These are phyloP conservation scores for Stercorarius parasiticus DNA, from an alignment of 2,113 vertebrate species.

Conservation along the genomic window DNA sequence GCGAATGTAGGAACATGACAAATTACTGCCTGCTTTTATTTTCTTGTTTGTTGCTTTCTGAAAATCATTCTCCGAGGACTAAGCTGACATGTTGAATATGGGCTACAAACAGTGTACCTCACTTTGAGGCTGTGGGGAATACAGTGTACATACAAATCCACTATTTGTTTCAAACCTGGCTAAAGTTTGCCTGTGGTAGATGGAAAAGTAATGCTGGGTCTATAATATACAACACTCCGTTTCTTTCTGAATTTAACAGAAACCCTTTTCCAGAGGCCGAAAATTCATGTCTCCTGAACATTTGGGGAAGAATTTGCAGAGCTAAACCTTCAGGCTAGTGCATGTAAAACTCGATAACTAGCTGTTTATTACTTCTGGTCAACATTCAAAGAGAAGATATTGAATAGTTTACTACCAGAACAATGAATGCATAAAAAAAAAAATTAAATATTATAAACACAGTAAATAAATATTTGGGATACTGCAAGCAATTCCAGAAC, in stretches of 20 bases:
- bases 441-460: not conserved
- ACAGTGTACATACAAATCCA: not conserved
- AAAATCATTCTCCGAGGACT: not conserved
- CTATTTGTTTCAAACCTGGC: not conserved
- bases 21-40: not conserved
- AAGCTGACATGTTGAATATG: fast-evolving
- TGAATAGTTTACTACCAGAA: not conserved
- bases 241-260: not conserved
- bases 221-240: not conserved
- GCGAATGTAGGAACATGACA: not conserved
- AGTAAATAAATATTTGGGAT: not conserved
- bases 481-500: not conserved
- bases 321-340: not conserved
- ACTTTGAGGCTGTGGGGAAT: not conserved
- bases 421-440: not conserved
- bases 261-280: not conserved
- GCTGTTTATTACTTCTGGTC: not conserved
- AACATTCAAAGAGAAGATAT: not conserved
- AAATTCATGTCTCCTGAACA: not conserved
- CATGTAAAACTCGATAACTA: not conserved
- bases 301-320: not conserved
- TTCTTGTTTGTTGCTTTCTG: not conserved
- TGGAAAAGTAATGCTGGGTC: not conserved
- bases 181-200: not conserved
- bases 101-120: not conserved